A percentile compares a stretch with the other conserved stretches of the same genome.
These are phyloP conservation scores for Telmatherina bonti DNA, from an alignment of 2,797 vertebrate genomes.

Conservation along the genomic window DNA sequence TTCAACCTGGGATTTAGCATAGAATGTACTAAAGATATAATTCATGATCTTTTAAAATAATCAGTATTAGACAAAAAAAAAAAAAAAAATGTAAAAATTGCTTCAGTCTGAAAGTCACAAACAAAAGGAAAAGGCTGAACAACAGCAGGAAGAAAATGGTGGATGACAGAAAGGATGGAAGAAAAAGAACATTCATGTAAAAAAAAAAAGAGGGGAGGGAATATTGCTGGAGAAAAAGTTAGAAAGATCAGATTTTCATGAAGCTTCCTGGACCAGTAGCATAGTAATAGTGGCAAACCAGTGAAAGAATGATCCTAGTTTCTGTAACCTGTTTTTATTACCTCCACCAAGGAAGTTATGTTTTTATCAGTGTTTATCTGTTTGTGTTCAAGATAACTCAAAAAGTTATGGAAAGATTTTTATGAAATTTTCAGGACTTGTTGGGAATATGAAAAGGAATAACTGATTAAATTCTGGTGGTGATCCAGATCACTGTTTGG, in stretches of 20 bases:
- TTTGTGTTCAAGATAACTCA: no score
- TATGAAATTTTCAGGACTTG: no score
- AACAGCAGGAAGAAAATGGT: not conserved
- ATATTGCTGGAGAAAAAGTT: not conserved
- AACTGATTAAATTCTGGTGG: no score
- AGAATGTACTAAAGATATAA: not conserved
- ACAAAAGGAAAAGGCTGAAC: not conserved
- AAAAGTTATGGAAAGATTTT: no score
- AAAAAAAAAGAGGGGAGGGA: not conserved
- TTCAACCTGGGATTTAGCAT: not conserved
- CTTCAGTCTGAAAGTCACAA: not conserved
- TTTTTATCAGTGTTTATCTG: no score
- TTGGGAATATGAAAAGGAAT: no score
- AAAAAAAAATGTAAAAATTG: not conserved
- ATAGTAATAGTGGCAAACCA: not conserved
- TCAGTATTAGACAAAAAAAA: not conserved
- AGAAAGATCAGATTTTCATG: not conserved
- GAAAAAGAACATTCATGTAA: not conserved
- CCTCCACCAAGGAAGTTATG: no score
- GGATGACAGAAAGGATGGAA: not conserved
- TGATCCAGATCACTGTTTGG: no score
- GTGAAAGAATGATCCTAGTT: not conserved
- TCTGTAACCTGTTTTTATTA: not conserved
- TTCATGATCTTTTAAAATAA: not conserved
- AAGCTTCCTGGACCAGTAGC: not conserved